These are phyloP conservation scores for Aethes cnicana DNA, from an alignment of 2,888 invertebrate species.

Conservation along the genomic window DNA sequence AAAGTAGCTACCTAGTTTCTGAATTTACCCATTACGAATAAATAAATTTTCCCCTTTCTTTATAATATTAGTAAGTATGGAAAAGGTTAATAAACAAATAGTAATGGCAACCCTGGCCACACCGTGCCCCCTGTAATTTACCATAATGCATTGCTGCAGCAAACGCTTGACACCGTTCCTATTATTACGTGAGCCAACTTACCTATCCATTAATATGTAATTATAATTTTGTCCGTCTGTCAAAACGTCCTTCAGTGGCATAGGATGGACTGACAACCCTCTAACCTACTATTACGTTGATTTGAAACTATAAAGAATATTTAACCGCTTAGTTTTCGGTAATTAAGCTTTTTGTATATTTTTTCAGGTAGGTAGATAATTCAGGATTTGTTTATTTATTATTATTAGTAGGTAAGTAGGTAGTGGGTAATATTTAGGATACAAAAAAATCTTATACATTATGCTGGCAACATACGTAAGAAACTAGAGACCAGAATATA, in stretches of 20 bases:
- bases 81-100: no score
- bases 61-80: no score
- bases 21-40: no score
- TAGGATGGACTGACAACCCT: constrained; percentile 26
- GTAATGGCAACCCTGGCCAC: no score
- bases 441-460: no score
- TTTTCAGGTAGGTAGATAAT: not conserved
- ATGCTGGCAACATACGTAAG: no score
- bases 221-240: constrained; percentile 32
- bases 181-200: constrained; percentile 24
- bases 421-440: no score
- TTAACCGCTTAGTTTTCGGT: constrained; percentile 19
- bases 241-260: constrained; percentile 32
- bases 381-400: not conserved
- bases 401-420: not conserved
- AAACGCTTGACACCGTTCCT: constrained; percentile 19
- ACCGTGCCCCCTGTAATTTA: constrained; percentile 8
- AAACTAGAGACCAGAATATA: no score
- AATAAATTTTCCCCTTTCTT: no score
- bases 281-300: constrained; percentile 27
- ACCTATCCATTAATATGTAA: constrained; percentile 29
- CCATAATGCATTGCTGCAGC: constrained; percentile 22
- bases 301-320: constrained; percentile 28
- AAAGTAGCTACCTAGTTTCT: no score
- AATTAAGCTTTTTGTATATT: constrained; percentile 18